Percentiles rank a stretch among this genome's conserved stretches.
These are phyloP conservation scores for Helicoverpa armigera DNA, from an alignment of 1,140 invertebrate genomes.

Conservation along the genomic window DNA sequence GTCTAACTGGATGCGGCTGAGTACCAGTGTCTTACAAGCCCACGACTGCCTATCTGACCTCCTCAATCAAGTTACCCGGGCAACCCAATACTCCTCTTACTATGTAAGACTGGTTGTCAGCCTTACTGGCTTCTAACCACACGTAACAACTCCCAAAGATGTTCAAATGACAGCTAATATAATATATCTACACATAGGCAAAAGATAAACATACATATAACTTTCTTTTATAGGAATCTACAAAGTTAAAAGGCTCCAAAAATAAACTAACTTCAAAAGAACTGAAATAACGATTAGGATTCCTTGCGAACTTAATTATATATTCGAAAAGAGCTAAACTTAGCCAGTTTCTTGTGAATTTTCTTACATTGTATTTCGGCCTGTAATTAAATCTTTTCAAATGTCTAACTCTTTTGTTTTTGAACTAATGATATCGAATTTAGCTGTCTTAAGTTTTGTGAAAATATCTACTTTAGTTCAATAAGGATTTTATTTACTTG, in stretches of 20 bases:
- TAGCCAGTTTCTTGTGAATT: background rate
- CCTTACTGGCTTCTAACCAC: too few relatives aligned
- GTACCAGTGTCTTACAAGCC: too few relatives aligned
- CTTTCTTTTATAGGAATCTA: background rate
- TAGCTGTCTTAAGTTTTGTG: background rate
- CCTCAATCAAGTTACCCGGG: too few relatives aligned
- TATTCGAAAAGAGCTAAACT: background rate
- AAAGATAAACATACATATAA: background rate
- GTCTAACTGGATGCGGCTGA: too few relatives aligned
- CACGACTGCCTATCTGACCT: too few relatives aligned
- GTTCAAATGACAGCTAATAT: too few relatives aligned
- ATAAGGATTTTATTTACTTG: too few relatives aligned
- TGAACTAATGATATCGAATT: background rate
- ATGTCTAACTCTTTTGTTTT: slow-evolving; percentile 6
- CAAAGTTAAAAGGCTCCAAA: background rate
- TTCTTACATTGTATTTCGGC: slow-evolving; percentile 4
- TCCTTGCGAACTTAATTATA: slow-evolving; percentile 1
- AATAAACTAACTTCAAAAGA: background rate
- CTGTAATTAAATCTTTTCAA: slow-evolving; percentile 22
- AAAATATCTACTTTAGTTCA: background rate
- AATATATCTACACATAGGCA: too few relatives aligned
- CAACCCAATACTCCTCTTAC: too few relatives aligned
- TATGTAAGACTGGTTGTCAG: too few relatives aligned
- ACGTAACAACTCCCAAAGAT: too few relatives aligned
- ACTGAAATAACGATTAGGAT: slow-evolving; percentile 1